These are phyloP conservation scores for Oxystoma pomonae DNA, from an alignment of 2,888 invertebrate genomes.

Conservation along the genomic window DNA sequence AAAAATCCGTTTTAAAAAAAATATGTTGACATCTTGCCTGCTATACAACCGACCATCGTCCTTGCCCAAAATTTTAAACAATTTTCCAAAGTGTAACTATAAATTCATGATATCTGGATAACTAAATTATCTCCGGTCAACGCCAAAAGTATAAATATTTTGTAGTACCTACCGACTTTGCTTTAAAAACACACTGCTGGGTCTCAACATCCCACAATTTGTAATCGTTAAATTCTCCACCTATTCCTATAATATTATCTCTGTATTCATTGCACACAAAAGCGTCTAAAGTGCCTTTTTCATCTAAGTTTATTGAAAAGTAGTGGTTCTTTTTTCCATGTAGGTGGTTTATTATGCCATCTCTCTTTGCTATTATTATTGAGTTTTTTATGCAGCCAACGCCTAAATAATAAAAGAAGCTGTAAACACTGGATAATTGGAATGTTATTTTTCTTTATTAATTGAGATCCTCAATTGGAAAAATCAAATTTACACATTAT, in stretches of 20 bases:
- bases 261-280: constrained; percentile 61
- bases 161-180: constrained; percentile 50
- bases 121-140: no score
- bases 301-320: constrained; percentile 53
- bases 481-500: no score
- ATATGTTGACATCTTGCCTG: no score
- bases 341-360: constrained; percentile 63
- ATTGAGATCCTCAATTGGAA: no score
- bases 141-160: no score
- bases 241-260: constrained; percentile 69
- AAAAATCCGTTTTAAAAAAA: no score
- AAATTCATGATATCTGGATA: no score
- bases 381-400: constrained; percentile 49
- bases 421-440: no score
- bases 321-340: constrained; percentile 48
- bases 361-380: constrained; percentile 56
- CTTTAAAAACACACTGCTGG: constrained; percentile 52
- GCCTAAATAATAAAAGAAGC: constrained; percentile 23
- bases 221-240: constrained; percentile 85
- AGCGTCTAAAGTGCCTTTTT: constrained; percentile 54
- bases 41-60: no score
- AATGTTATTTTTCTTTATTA: no score
- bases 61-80: no score
- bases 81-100: no score
- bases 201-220: constrained; percentile 72